Conservation (phyloP, 2,113 vertebrate genomes). For the Podiceps cristatus region DNA sequence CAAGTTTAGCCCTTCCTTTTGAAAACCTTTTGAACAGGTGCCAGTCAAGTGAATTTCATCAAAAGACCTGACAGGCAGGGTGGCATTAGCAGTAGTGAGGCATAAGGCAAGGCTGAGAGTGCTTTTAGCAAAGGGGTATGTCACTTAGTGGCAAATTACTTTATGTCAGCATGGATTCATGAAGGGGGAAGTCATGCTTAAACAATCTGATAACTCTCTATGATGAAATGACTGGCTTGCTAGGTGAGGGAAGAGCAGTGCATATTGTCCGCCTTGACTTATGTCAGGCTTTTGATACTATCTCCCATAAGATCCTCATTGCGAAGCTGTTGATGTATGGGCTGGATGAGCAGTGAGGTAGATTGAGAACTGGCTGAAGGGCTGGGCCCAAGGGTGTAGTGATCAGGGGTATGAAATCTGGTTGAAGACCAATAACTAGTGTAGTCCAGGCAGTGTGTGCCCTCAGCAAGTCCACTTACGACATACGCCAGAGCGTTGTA, state of each 20-base stretch:
- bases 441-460: too few relatives aligned
- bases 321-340: background rate
- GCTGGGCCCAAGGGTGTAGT: too few relatives aligned
- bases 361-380: too few relatives aligned
- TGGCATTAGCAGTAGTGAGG: background rate
- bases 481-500: too few relatives aligned
- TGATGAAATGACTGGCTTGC: background rate
- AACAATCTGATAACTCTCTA: background rate
- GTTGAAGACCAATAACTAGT: too few relatives aligned
- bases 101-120: background rate
- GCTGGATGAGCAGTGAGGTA: too few relatives aligned
- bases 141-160: background rate
- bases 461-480: too few relatives aligned
- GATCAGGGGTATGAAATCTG: too few relatives aligned
- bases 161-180: background rate
- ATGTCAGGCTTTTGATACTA: background rate
- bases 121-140: background rate
- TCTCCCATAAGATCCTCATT: background rate
- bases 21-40: background rate
- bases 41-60: background rate
- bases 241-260: background rate
- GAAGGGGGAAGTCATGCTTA: background rate
- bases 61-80: background rate
- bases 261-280: background rate
- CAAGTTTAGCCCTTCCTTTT: background rate